Conservation (phyloP, 1,140 invertebrate species). For the Sitodiplosis mosellana region DNA sequence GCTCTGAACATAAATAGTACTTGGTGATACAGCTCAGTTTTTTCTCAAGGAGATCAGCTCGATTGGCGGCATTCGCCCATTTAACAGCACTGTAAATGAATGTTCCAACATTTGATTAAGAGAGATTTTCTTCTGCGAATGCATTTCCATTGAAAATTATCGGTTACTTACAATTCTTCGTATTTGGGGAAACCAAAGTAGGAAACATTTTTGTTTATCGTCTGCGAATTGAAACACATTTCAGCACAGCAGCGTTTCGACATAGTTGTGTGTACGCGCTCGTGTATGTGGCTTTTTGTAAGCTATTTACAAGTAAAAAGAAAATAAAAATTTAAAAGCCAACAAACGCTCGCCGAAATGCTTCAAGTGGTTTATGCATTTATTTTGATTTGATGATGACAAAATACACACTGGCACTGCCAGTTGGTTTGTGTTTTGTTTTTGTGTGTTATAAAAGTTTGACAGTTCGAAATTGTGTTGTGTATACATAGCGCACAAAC, state of each 20-base stretch:
- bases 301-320: neutral
- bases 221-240: conserved; percentile 1
- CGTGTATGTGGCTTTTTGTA: neutral
- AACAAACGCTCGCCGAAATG: no score
- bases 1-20: conserved; percentile 1
- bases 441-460: no score
- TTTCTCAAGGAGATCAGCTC: neutral
- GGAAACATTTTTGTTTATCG: neutral
- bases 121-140: neutral
- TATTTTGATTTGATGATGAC: no score
- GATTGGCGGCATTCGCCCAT: neutral
- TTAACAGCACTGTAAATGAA: neutral
- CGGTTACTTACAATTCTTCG: neutral
- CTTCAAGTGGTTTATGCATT: no score
- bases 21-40: neutral
- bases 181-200: neutral
- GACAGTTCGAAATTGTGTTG: no score
- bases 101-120: neutral
- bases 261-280: neutral
- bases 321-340: no score
- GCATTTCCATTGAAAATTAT: neutral
- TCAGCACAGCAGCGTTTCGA: conserved; percentile 1
- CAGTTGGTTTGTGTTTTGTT: no score
- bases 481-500: no score
- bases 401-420: no score